phyloP scores from a whole-genome alignment of 2,797 vertebrate species.

The Oreochromis grahami region DNA sequence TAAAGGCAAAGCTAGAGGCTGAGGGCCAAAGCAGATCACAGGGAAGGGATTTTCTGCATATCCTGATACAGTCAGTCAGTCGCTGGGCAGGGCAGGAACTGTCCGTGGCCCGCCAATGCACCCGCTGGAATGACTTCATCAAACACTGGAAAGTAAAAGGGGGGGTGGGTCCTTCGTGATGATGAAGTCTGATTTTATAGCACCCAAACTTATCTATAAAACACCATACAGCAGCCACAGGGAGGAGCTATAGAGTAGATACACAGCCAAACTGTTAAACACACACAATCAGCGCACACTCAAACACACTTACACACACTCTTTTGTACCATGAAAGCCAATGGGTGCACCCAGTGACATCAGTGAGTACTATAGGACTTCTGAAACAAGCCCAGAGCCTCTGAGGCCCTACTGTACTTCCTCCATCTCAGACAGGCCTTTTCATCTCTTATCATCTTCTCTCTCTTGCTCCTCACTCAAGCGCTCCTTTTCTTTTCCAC shows the following conservation, averaged over 20 bases:
- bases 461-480: constrained; percentile 57
- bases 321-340: constrained; percentile 59
- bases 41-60: constrained; percentile 71
- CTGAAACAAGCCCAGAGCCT: constrained; percentile 64
- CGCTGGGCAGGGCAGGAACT: constrained; percentile 31
- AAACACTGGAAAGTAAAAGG: constrained; percentile 21
- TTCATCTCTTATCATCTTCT: constrained; percentile 72
- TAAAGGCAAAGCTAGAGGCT: constrained; percentile 71
- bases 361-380: constrained; percentile 63
- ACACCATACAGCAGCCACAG: constrained; percentile 43
- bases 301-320: constrained; percentile 10
- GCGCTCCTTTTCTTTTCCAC: constrained; percentile 50
- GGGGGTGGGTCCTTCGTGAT: not conserved
- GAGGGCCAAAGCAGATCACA: constrained; percentile 73
- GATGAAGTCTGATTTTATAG: not conserved
- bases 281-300: constrained; percentile 4
- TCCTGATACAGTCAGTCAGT: constrained; percentile 65
- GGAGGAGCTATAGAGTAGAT: constrained; percentile 61
- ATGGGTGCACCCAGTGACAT: constrained; percentile 66
- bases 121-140: constrained; percentile 48
- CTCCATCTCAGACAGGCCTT: constrained; percentile 65
- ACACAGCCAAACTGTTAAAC: not conserved
- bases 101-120: constrained; percentile 18
- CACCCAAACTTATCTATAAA: constrained; percentile 2
- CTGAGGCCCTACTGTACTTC: constrained; percentile 69